Evolutionary conservation across 2,113 vertebrate genomes (phyloP).

Genomic region (Tetrao urogallus): DNA sequence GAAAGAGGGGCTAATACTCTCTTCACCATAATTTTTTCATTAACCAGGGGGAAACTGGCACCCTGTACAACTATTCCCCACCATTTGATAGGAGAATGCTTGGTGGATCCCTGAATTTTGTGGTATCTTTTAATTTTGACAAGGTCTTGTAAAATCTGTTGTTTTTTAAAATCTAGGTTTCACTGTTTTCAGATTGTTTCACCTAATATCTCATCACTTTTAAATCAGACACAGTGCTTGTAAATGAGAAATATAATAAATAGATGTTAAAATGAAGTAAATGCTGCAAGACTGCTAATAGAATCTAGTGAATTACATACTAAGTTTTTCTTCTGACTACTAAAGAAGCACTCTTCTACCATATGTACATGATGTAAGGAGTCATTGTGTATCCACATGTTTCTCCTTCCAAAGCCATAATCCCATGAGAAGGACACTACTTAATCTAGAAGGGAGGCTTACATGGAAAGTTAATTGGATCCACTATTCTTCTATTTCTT

Average conservation of each 20-base stretch:
- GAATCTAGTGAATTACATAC: background rate
- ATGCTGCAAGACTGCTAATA: background rate
- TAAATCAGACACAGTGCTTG: background rate
- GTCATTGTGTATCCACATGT: rapidly evolving
- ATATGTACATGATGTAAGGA: background rate
- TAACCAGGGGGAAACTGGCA: background rate
- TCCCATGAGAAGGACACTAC: background rate
- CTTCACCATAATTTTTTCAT: background rate
- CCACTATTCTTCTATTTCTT: background rate
- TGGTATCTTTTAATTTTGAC: background rate
- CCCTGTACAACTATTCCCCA: background rate
- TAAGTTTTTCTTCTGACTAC: background rate
- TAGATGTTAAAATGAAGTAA: background rate
- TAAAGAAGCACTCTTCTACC: background rate
- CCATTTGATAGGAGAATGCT: background rate
- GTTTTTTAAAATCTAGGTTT: background rate
- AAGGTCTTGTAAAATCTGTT: background rate
- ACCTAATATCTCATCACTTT: background rate
- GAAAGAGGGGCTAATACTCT: background rate
- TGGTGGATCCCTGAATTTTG: background rate
- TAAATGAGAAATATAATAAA: background rate
- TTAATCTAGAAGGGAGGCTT: background rate
- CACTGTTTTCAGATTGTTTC: background rate
- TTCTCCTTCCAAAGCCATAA: background rate
- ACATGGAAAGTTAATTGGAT: background rate